These are phyloP conservation scores for Thrips palmi DNA, from an alignment of 1,140 invertebrate species.

Conservation along the genomic window DNA sequence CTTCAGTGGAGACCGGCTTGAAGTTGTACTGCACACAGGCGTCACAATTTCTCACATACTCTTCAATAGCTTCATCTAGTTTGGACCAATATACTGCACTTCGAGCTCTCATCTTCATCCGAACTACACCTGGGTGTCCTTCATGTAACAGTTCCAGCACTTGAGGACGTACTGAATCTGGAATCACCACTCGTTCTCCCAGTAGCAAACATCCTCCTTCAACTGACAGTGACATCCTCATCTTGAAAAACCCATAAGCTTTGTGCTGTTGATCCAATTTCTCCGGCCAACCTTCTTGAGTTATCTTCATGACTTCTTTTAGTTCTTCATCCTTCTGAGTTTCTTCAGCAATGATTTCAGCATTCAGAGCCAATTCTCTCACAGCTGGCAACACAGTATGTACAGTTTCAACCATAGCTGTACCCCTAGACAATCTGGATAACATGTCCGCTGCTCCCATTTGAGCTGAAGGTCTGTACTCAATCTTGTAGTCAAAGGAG, in stretches of 20 bases:
- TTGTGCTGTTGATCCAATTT: no score
- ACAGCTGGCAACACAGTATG: conserved; percentile 1
- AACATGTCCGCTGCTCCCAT: conserved; percentile 17
- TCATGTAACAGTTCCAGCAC: conserved; percentile 25
- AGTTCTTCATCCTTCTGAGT: no score
- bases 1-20: no score
- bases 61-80: conserved; percentile 25
- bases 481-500: conserved; percentile 15
- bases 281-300: no score
- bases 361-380: no score
- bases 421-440: conserved; percentile 15
- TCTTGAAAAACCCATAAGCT: no score
- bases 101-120: conserved; percentile 29
- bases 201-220: no score
- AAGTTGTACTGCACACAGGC: no score
- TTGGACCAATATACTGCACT: conserved; percentile 28
- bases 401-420: not conserved
- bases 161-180: conserved; percentile 16
- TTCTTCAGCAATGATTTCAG: no score
- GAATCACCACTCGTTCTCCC: conserved; percentile 24
- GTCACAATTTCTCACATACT: conserved; percentile 19
- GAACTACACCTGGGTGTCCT: conserved; percentile 26
- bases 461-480: conserved; percentile 15
- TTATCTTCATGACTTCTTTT: no score
- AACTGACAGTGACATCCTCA: no score